Conservation (phyloP, 1,140 invertebrate species). For the Trichogramma pretiosum region DNA sequence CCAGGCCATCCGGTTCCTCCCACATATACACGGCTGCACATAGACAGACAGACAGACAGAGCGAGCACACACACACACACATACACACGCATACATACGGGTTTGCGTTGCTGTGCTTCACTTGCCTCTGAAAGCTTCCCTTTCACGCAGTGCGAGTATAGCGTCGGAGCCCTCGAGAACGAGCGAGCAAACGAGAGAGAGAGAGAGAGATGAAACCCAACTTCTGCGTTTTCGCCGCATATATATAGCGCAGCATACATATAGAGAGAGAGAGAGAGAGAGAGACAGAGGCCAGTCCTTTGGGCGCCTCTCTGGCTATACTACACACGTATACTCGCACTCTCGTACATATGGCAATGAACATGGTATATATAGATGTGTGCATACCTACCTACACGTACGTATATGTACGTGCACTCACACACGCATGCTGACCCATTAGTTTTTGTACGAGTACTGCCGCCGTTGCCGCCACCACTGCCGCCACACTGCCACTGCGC, state of each 20-base stretch:
- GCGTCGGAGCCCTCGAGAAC: slow-evolving; percentile 38
- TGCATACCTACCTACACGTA: too few relatives aligned
- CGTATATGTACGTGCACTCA: too few relatives aligned
- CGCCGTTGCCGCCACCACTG: neutral
- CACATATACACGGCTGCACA: neutral
- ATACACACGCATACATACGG: slow-evolving; percentile 17
- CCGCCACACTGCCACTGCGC: slow-evolving; percentile 19
- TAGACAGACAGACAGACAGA: slow-evolving; percentile 18
- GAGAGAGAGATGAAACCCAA: slow-evolving; percentile 38
- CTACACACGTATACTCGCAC: slow-evolving; percentile 22
- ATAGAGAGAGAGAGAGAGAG: neutral
- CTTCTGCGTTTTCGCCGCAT: slow-evolving; percentile 26
- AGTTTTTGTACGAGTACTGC: neutral
- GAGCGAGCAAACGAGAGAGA: too few relatives aligned
- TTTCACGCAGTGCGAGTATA: slow-evolving; percentile 16
- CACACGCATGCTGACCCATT: neutral
- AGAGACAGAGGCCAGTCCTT: slow-evolving; percentile 28
- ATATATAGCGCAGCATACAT: too few relatives aligned
- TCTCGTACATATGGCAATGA: slow-evolving; percentile 15
- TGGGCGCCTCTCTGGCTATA: slow-evolving; percentile 37
- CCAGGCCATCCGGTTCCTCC: too few relatives aligned
- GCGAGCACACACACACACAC: slow-evolving; percentile 13
- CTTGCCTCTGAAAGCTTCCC: slow-evolving; percentile 18
- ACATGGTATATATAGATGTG: too few relatives aligned
- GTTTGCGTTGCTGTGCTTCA: slow-evolving; percentile 14